Evolutionary conservation across 2,888 invertebrate species (phyloP), one percentile per base, ranked within the genome.

Genomic region (Notodonta ziczac): DNA sequence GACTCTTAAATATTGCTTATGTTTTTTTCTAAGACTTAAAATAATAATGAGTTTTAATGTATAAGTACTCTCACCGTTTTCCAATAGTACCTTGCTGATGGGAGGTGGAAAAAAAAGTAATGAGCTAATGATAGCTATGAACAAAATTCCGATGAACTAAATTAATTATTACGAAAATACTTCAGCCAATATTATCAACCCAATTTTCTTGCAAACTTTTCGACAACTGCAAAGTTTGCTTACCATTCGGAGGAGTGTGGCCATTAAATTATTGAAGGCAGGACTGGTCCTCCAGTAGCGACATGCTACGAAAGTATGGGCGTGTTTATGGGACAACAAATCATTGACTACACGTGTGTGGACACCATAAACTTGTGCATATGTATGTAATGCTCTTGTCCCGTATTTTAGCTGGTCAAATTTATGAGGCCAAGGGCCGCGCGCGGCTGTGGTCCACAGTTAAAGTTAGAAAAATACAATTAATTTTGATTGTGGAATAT

Each of bases 261-360:
- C 75, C 71, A 81, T 85, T 83, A 85, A 83, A 70, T 68, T 44
- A 59, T 70, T 57, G 67, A 68, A 60, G 69, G 67, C 64, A 57
- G 78, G 78, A 84, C 81, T 84, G 83, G 83, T 83, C 82, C 74
- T 70, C 70, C 54, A 58, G 70, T 63, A 70, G 70, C 67, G 55
- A 75, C 74, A 72, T 74, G 54, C 58, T 60, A 59, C 59, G 67
- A 73, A 77, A 75, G 76, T 70, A 65, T 71, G 71, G 80, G 76
- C 80, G 78, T 80, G 81, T 80, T 84, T 84, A 82, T 81, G 73
- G 72, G 76, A 72, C 66, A 63, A 85, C 84, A 86, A 86, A 85
- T 85, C 84, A 86, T 83, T 78, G 62, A 53, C 64, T 66, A 68
- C 77, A 69, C 71, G 69, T 77, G 69, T 74, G 75, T 72, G 74